These are phyloP conservation scores for Microhierax caerulescens DNA, from an alignment of 2,797 vertebrate genomes.

Conservation along the genomic window DNA sequence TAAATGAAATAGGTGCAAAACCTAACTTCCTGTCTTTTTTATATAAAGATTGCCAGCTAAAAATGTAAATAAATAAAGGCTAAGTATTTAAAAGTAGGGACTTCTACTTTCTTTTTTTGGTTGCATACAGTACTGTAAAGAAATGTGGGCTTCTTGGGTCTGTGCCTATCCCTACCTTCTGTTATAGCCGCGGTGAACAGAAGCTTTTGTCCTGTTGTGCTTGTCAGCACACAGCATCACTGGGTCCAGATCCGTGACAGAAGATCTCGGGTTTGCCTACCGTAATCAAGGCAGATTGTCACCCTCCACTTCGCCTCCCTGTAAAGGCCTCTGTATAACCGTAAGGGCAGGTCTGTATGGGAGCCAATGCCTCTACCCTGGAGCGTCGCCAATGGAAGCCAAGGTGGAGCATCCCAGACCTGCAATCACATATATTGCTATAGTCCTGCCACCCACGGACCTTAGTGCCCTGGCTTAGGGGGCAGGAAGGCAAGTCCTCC, in stretches of 20 bases:
- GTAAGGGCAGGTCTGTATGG: fast-evolving
- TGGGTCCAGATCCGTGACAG: background rate
- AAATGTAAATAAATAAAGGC: slow-evolving; percentile 23
- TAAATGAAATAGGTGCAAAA: slow-evolving; percentile 67
- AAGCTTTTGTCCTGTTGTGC: background rate
- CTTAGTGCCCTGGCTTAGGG: background rate
- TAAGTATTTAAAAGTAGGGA: background rate
- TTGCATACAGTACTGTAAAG: background rate
- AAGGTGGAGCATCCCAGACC: background rate
- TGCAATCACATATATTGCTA: background rate
- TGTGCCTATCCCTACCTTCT: background rate
- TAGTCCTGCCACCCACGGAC: background rate
- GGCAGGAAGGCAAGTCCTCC: background rate
- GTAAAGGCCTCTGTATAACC: background rate
- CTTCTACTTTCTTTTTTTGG: background rate
- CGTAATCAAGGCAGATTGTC: background rate
- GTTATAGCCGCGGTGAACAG: background rate
- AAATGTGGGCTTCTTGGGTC: background rate
- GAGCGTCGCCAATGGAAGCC: background rate
- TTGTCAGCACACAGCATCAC: background rate
- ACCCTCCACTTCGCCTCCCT: background rate
- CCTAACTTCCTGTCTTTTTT: slow-evolving; percentile 34
- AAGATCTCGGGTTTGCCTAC: background rate
- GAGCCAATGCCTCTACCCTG: background rate
- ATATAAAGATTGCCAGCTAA: slow-evolving; percentile 26